These are phyloP conservation scores for Spheniscus humboldti DNA, from an alignment of 2,797 vertebrate species.

Conservation along the genomic window DNA sequence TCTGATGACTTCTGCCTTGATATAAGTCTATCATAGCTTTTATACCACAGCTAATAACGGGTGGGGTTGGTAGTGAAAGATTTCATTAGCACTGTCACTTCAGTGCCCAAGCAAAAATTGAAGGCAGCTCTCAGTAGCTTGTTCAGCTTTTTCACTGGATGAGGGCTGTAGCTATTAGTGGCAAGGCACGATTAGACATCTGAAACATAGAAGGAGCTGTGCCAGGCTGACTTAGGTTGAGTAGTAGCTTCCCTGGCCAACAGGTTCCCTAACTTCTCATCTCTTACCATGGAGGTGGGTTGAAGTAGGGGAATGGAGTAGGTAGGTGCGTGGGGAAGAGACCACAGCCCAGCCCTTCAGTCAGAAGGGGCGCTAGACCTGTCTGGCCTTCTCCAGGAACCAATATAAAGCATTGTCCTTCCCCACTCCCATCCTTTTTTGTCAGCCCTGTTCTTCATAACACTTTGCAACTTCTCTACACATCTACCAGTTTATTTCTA, in stretches of 20 bases:
- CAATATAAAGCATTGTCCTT: background rate
- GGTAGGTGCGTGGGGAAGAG: background rate
- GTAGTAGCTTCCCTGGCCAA: background rate
- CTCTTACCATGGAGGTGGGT: background rate
- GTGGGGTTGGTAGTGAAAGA: accelerated
- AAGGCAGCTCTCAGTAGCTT: background rate
- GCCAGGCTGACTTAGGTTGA: background rate
- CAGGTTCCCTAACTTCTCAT: background rate
- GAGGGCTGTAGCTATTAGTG: background rate
- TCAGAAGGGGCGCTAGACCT: background rate
- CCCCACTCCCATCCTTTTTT: background rate
- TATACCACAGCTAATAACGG: background rate
- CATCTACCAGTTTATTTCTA: background rate
- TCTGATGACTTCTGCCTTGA: background rate
- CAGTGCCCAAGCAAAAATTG: background rate
- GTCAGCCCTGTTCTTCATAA: background rate
- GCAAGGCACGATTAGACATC: background rate
- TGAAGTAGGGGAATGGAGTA: background rate
- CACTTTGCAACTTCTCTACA: background rate
- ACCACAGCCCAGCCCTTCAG: background rate
- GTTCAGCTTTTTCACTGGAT: background rate
- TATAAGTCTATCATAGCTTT: background rate
- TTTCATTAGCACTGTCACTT: background rate
- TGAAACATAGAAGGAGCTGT: background rate
- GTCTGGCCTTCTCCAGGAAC: background rate